Percentiles rank a stretch among this genome's conserved stretches.
Evolutionary conservation across 2,113 vertebrate species (phyloP).

Genomic region (Enhydra lutris): DNA sequence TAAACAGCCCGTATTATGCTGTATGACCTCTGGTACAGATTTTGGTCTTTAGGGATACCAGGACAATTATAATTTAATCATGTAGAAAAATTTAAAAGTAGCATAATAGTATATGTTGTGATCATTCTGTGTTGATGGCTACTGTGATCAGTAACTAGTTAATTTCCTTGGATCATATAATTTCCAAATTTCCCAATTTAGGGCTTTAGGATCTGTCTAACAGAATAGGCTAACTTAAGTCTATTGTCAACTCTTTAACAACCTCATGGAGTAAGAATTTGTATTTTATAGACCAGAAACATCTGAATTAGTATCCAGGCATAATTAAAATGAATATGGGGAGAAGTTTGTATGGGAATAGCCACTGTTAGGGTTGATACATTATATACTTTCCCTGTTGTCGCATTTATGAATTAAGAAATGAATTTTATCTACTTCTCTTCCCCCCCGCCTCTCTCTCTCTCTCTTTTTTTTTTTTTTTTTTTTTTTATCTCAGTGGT

Average conservation of each 20-base stretch:
- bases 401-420: background rate
- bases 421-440: background rate
- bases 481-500: background rate
- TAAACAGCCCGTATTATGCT: background rate
- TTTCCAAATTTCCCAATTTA: background rate
- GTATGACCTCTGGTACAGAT: background rate
- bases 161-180: slow-evolving; percentile 11
- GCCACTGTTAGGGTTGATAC: background rate
- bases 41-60: background rate
- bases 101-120: background rate
- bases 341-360: background rate
- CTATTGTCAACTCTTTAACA: background rate
- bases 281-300: background rate
- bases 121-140: background rate
- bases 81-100: background rate
- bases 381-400: background rate
- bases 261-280: background rate
- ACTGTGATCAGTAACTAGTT: background rate
- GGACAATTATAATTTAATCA: background rate
- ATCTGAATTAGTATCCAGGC: background rate
- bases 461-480: background rate
- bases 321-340: background rate
- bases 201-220: background rate
- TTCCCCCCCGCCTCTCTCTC: no score
- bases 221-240: background rate